These are phyloP conservation scores for Aspidoscelis tigris DNA, from an alignment of 2,113 vertebrate genomes.

Conservation along the genomic window DNA sequence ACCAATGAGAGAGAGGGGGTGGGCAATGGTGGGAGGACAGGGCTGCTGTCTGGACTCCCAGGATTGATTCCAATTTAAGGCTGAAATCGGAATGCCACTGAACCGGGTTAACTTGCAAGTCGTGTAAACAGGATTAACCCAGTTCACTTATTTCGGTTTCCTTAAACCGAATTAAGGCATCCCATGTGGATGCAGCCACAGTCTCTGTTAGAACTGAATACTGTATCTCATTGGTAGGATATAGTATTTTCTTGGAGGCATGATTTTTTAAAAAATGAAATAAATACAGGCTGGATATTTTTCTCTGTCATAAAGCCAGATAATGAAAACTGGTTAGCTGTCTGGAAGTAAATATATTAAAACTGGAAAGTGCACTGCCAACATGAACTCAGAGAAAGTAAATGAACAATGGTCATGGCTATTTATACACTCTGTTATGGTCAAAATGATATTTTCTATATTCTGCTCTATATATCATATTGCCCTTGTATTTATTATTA, in stretches of 20 bases:
- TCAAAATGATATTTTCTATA: neutral
- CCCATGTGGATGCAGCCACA: too few relatives aligned
- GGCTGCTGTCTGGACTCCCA: too few relatives aligned
- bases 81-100: too few relatives aligned
- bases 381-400: conserved; percentile 11
- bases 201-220: neutral
- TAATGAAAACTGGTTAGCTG: neutral
- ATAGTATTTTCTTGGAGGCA: neutral
- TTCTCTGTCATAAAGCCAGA: neutral
- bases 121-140: too few relatives aligned
- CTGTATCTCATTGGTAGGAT: neutral
- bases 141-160: too few relatives aligned
- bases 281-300: neutral
- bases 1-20: too few relatives aligned
- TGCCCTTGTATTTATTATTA: neutral
- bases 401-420: conserved; percentile 12
- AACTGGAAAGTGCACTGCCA: neutral
- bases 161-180: too few relatives aligned
- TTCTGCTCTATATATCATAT: conserved; percentile 1
- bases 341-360: conserved; percentile 19
- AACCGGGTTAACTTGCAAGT: too few relatives aligned
- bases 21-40: too few relatives aligned
- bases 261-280: neutral
- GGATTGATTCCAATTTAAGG: too few relatives aligned
- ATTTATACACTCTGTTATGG: conserved; percentile 6